Evolutionary conservation across 2,797 vertebrate species (phyloP), one percentile per base, ranked within the genome.

Genomic region (Rhyacichthys aspro): DNA sequence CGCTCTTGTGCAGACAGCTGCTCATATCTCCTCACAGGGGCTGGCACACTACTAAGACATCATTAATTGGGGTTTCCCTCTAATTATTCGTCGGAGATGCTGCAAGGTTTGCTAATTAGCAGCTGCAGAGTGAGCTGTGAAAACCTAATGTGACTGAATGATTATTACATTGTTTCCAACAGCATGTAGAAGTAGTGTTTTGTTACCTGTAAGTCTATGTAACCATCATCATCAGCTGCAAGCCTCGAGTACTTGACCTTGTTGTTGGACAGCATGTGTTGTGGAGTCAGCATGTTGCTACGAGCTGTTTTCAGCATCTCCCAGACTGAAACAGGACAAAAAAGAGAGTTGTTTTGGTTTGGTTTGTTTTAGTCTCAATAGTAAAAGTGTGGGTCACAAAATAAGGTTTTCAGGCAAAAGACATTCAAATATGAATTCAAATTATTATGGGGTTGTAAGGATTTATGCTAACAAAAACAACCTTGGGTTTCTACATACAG

Each of bases 161-260:
- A 9, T 49, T 49, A n/a, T n/a, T n/a, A n/a, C n/a, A n/a, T n/a
- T n/a, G n/a, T n/a, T n/a, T n/a, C n/a, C n/a, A n/a, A n/a, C 47
- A 32, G 45, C 28, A n/a, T 14, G 41, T 14, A 41, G n/a, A 39
- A 11, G 33, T 3, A 9, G 32, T 28, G 3, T 37, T 36, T 11
- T 43, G 78, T 87, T 67, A 93, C 92, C 95, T 98, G 97, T 61
- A 98, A 86, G 78, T 98, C 96, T 32, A 99, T 97, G 84, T 98
- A 99, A 11, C 95, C 96, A 19, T 98, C 96, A 0, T 96, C 96
- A 0, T 87, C 95, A 60, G 93, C 94, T n/a, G 96, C 88, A 37
- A 99, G 88, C 11, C 94, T 94, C 11, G 96, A 98, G 69, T 99
- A 98, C 63, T 98, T 98, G 52, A 97, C 95, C 84, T 96, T 97